Evolutionary conservation across 1,140 invertebrate genomes (phyloP).

Genomic region (Dysdera silvatica): DNA sequence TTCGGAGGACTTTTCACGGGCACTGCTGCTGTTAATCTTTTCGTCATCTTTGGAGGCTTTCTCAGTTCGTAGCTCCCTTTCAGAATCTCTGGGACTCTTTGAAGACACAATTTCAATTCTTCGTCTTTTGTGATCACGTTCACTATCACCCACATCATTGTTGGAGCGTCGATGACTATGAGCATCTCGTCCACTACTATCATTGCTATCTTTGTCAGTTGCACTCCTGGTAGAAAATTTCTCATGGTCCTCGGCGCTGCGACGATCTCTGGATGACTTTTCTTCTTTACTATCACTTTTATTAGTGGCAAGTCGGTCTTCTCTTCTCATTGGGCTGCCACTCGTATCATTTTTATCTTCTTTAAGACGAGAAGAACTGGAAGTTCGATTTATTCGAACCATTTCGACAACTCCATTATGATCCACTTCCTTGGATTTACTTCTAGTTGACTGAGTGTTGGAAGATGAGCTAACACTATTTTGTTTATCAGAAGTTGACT

Average conservation of each 20-base stretch:
- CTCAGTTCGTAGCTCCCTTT: not conserved
- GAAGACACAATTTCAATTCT: constrained; percentile 12
- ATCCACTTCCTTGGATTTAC: not conserved
- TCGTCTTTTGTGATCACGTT: constrained; percentile 21
- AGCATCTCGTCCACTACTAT: constrained; percentile 3
- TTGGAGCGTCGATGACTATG: constrained; percentile 1
- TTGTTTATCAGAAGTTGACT: not conserved
- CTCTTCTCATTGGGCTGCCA: constrained; percentile 4
- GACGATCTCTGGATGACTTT: not conserved
- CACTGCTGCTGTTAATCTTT: not conserved
- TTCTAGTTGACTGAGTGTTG: constrained; percentile 2
- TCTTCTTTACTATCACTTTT: not conserved
- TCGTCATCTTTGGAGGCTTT: constrained; percentile 5
- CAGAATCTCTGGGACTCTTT: constrained; percentile 12
- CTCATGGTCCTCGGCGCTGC: constrained; percentile 1
- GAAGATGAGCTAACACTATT: not conserved
- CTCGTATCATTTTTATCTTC: constrained; percentile 10
- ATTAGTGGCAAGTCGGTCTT: not conserved
- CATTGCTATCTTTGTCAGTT: not conserved
- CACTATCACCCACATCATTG: not conserved
- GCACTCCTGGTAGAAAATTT: not conserved
- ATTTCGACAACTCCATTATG: constrained; percentile 23
- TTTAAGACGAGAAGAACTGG: not conserved
- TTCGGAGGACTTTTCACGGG: not conserved
- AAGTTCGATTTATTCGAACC: not conserved